These are phyloP conservation scores for Peromyscus attwateri DNA, from an alignment of 2,797 vertebrate genomes.

Conservation along the genomic window DNA sequence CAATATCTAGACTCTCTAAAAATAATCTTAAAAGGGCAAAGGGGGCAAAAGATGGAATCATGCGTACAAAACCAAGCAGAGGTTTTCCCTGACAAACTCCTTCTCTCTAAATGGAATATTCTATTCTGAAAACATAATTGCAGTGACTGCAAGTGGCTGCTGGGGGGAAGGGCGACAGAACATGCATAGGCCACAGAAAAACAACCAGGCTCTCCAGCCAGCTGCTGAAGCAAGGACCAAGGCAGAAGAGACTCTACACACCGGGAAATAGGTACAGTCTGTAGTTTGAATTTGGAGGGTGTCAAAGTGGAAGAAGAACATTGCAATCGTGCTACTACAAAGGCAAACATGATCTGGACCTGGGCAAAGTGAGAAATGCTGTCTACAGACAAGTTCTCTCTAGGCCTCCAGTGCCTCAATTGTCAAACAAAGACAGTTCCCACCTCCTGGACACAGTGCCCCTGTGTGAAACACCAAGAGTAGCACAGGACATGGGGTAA, in stretches of 20 bases:
- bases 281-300: neutral
- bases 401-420: neutral
- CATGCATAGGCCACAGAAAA: neutral
- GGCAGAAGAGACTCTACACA: neutral
- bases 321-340: neutral
- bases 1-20: neutral
- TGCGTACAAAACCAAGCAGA: neutral
- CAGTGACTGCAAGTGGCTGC: neutral
- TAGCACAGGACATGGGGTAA: fast-evolving
- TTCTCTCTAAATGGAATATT: neutral
- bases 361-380: neutral
- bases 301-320: neutral
- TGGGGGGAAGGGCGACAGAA: neutral
- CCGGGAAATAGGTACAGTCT: neutral
- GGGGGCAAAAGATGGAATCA: neutral
- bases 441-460: neutral
- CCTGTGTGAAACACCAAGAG: neutral
- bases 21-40: neutral
- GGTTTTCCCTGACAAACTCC: neutral
- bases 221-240: neutral
- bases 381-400: neutral
- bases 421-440: neutral
- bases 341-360: fast-evolving
- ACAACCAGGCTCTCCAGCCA: neutral
- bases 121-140: neutral